Percentiles rank a stretch among this genome's conserved stretches.
These are phyloP conservation scores for Sebastiscus albofasciatus DNA, from an alignment of 2,797 vertebrate species.

Conservation along the genomic window DNA sequence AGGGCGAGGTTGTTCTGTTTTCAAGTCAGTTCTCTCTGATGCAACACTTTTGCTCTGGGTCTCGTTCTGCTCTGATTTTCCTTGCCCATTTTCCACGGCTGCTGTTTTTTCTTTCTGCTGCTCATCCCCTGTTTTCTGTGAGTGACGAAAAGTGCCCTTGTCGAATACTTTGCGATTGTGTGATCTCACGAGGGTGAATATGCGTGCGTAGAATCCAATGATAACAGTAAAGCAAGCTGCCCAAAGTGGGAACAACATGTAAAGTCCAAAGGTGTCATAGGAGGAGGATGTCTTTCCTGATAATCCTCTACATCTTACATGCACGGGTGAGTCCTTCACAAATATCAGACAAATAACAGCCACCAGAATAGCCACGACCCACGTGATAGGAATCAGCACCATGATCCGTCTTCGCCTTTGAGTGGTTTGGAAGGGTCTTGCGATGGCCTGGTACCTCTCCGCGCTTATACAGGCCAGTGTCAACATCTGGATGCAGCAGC, in stretches of 20 bases:
- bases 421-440: conserved; percentile 76
- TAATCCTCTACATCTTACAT: conserved; percentile 71
- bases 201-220: conserved; percentile 77
- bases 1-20: conserved; percentile 24
- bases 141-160: conserved; percentile 54
- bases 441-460: conserved; percentile 83
- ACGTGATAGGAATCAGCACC: conserved; percentile 74
- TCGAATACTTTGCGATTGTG: conserved; percentile 85
- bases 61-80: conserved; percentile 35
- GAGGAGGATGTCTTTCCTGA: conserved; percentile 11
- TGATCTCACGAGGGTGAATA: conserved; percentile 76
- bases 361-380: conserved; percentile 71
- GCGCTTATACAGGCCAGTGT: conserved; percentile 82
- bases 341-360: conserved; percentile 68
- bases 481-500: conserved; percentile 82
- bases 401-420: conserved; percentile 69
- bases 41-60: conserved; percentile 20
- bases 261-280: conserved; percentile 81
- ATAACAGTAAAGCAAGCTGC: conserved; percentile 75
- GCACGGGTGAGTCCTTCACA: conserved; percentile 77
- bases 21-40: conserved; percentile 36
- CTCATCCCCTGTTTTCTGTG: conserved; percentile 10
- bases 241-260: conserved; percentile 83
- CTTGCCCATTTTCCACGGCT: conserved; percentile 16
- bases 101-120: conserved; percentile 14